A percentile compares a stretch with the other conserved stretches of the same genome.
Evolutionary conservation across 2,888 invertebrate species (phyloP).

Genomic region (Troglohyphantes excavatus): DNA sequence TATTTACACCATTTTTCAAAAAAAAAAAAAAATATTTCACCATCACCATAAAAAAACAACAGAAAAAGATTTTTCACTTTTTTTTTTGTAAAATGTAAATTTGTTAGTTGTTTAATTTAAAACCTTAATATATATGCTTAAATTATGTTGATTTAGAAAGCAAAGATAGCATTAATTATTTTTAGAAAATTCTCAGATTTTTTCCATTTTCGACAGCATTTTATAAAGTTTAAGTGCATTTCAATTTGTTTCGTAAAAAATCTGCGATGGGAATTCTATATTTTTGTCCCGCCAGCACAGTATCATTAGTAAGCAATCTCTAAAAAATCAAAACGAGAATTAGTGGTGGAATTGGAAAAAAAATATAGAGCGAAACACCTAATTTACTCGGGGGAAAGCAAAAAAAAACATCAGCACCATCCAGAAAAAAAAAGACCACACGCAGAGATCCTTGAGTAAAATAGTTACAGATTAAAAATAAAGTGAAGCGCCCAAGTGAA

Average conservation of each 20-base stretch:
- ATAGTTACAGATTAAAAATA: conserved; percentile 57
- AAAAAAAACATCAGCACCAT: conserved; percentile 3
- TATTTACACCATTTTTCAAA: no score
- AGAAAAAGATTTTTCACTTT: no score
- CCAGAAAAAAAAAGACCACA: conserved; percentile 54
- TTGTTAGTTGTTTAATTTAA: no score
- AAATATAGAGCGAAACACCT: conserved; percentile 32
- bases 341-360: neutral
- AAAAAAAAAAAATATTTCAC: no score
- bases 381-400: conserved; percentile 60
- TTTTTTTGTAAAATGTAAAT: no score
- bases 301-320: neutral
- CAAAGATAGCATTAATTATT: no score
- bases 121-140: no score
- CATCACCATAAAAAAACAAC: no score
- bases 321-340: neutral
- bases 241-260: neutral
- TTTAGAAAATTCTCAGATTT: no score
- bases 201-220: neutral
- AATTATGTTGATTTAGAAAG: no score
- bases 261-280: neutral
- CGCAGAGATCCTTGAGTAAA: conserved; percentile 42
- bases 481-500: conserved; percentile 62
- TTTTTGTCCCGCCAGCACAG: neutral
- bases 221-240: neutral